Conservation (phyloP, 2,113 vertebrate species). For the Triplophysa tibetana region DNA sequence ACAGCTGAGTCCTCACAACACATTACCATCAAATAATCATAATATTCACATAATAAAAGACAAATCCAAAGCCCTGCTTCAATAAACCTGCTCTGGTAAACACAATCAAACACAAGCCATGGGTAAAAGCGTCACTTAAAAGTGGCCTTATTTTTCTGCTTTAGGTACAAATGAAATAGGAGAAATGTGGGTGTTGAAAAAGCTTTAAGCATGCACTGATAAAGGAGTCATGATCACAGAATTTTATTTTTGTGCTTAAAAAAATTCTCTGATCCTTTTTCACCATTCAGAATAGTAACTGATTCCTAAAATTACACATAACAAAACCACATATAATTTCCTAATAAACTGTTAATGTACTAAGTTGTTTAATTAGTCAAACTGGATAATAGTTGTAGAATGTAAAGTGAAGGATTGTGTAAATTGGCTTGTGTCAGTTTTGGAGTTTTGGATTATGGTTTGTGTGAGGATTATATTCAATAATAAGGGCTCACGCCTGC, state of each 20-base stretch:
- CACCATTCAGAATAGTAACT: too few relatives aligned
- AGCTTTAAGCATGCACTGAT: too few relatives aligned
- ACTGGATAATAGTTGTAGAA: background rate
- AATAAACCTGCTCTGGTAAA: slow-evolving; percentile 31
- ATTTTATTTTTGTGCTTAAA: too few relatives aligned
- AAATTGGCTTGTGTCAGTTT: background rate
- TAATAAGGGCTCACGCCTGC: background rate
- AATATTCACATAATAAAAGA: slow-evolving; percentile 32
- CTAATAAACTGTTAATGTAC: too few relatives aligned
- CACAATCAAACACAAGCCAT: slow-evolving; percentile 27
- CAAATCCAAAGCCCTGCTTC: slow-evolving; percentile 16
- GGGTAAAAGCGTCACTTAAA: slow-evolving; percentile 6
- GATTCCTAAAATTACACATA: too few relatives aligned
- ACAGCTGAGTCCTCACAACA: slow-evolving; percentile 45
- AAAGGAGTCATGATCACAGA: too few relatives aligned
- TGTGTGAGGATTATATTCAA: background rate
- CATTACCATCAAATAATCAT: slow-evolving; percentile 18
- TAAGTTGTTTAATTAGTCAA: background rate
- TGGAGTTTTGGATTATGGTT: too few relatives aligned
- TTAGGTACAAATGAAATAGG: background rate
- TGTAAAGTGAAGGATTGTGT: slow-evolving; percentile 6
- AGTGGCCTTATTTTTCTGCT: background rate
- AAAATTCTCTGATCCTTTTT: too few relatives aligned
- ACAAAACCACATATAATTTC: too few relatives aligned
- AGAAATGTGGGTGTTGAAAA: too few relatives aligned